Evolutionary conservation across 2,113 vertebrate species (phyloP), one percentile per base, ranked within the genome.

Genomic region (Mobula hypostoma): DNA sequence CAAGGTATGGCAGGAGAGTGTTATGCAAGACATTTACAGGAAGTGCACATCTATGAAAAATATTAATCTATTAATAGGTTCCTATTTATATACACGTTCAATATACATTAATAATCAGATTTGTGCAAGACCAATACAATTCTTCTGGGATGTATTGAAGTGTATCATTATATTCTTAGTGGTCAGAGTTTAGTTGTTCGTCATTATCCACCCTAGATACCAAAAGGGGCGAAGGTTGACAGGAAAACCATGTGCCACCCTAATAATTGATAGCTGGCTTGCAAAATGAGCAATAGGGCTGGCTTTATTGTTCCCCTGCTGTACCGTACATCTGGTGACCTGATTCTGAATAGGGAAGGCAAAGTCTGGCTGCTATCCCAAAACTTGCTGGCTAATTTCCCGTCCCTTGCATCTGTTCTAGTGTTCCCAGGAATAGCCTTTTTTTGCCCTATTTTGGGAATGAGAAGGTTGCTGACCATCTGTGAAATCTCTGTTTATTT

Each of bases 181-280:
- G n/a, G 29, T 29, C 85, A 90, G 29, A 66, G n/a, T 90, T 17
- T 90, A 90, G 61, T 88, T n/a, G 83, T 88, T 88, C 15, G 63
- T 83, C 48, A 11, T 83, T 58, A 83, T 61, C 15, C 5, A 24
- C 85, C 85, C 66, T 5, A 7, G 29, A 19, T 63, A 66, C 29
- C 3, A 29, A 32, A 32, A 61, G 58, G 24, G 58, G 32, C 6
- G 32, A n/a, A 66, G 85, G 32, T 17, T 90, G 61, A 29, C 61
- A 36, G 61, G 61, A 66, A 90, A 32, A 2, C 85, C 11, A 8
- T 19, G 1, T 90, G n/a, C 85, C 29, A 90, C 85, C 61, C 61
- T 32, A 90, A 90, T 66, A 68, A 32, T 32, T 5, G 85, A 90
- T n/a, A 90, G 61, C 29, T 36, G 7, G 85, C 61, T 68, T 19